A percentile compares a stretch with the other conserved stretches of the same genome.
Conservation (phyloP, 2,888 invertebrate species). For the Drosophila ezoana region DNA sequence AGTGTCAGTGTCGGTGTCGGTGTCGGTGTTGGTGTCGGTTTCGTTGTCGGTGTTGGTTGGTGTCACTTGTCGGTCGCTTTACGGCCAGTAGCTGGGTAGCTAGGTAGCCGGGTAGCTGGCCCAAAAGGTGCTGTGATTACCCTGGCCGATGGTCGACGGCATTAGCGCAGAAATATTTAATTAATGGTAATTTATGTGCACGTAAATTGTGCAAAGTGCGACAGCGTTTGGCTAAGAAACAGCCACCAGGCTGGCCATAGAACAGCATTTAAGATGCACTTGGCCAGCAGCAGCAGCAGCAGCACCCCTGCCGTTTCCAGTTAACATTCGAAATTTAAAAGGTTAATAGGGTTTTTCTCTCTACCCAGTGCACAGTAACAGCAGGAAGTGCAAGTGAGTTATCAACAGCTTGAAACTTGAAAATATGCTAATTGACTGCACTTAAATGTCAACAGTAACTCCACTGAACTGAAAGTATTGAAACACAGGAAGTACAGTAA, state of each 20-base stretch:
- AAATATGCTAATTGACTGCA: slow-evolving; percentile 48
- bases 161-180: slow-evolving; percentile 83
- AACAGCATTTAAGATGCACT: slow-evolving; percentile 7
- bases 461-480: slow-evolving; percentile 14
- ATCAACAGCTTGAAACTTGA: slow-evolving; percentile 25
- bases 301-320: slow-evolving; percentile 69
- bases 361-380: slow-evolving; percentile 22
- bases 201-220: slow-evolving; percentile 82
- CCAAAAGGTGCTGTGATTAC: slow-evolving; percentile 76
- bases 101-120: slow-evolving; percentile 24
- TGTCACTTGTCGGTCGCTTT: slow-evolving; percentile 69
- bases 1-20: slow-evolving; percentile 24
- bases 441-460: slow-evolving; percentile 55
- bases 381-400: slow-evolving; percentile 64
- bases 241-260: slow-evolving; percentile 5
- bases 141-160: slow-evolving; percentile 55
- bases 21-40: slow-evolving; percentile 28
- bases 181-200: slow-evolving; percentile 85
- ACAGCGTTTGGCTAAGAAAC: slow-evolving; percentile 53
- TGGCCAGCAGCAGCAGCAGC: slow-evolving; percentile 11
- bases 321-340: slow-evolving; percentile 69
- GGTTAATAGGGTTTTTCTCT: slow-evolving; percentile 70
- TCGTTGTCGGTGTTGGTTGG: slow-evolving; percentile 31
- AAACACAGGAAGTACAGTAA: slow-evolving; percentile 5
- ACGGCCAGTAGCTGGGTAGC: slow-evolving; percentile 27